phyloP scores from a whole-genome alignment of 1,140 invertebrate species.

The Drosophila cardini region DNA sequence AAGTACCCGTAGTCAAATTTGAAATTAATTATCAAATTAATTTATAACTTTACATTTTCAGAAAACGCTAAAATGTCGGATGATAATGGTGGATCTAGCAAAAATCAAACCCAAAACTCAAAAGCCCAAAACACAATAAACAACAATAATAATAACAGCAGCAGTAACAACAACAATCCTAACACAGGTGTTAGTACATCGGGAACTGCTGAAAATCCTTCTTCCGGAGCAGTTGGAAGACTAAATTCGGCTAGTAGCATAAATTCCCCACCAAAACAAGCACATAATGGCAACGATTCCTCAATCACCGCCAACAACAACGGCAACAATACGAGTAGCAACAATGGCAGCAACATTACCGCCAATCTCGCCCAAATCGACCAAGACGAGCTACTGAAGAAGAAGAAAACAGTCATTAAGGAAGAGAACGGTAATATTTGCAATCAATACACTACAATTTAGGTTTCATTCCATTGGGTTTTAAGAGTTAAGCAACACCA shows the following conservation, averaged over 20 bases:
- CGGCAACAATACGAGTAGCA: constrained; percentile 50
- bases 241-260: constrained; percentile 50
- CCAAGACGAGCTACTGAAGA: constrained; percentile 56
- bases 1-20: background rate
- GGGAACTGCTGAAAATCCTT: constrained; percentile 3
- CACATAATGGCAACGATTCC: constrained; percentile 49
- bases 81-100: constrained; percentile 32
- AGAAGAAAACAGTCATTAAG: constrained; percentile 49
- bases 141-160: constrained; percentile 32
- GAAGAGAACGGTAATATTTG: constrained; percentile 67
- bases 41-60: background rate
- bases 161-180: constrained; percentile 1
- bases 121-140: constrained; percentile 28
- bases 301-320: constrained; percentile 53
- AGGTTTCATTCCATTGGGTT: background rate
- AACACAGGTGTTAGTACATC: constrained; percentile 4
- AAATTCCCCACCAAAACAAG: constrained; percentile 35
- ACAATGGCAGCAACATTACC: constrained; percentile 61
- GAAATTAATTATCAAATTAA: background rate
- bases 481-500: no score
- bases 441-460: background rate
- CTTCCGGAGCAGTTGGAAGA: constrained; percentile 8
- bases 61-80: constrained; percentile 45
- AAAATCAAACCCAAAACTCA: constrained; percentile 29
- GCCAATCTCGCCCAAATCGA: constrained; percentile 27